These are phyloP conservation scores for Mohoua ochrocephala DNA, from an alignment of 2,113 vertebrate genomes.

Conservation along the genomic window DNA sequence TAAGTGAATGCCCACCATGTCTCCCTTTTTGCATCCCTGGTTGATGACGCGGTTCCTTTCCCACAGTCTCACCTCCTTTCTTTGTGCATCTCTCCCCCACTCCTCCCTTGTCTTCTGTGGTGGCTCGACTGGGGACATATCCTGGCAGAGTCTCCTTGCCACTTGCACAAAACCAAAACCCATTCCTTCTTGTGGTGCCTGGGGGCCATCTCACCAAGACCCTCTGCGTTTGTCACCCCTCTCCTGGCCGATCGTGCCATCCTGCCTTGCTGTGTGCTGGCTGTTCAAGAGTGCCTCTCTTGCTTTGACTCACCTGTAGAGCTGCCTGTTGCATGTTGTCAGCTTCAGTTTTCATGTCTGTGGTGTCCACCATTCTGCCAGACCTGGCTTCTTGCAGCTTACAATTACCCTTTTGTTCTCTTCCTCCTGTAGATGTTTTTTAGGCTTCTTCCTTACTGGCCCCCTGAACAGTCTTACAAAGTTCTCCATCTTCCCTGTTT, in stretches of 20 bases:
- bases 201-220: rapidly evolving
- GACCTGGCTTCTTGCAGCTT: neutral
- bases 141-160: neutral
- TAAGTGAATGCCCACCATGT: neutral
- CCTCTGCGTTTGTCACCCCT: neutral
- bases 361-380: neutral
- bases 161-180: neutral
- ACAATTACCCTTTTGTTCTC: neutral
- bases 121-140: rapidly evolving
- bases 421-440: neutral
- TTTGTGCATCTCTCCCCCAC: neutral
- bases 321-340: neutral
- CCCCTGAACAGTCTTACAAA: neutral
- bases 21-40: neutral
- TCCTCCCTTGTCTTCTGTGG: neutral
- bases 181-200: neutral
- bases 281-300: neutral
- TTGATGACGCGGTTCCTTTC: neutral
- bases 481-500: neutral
- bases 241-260: neutral
- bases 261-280: neutral
- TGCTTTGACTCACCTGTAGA: neutral
- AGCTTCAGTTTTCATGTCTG: neutral
- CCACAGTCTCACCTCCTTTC: neutral
- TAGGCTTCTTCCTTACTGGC: neutral